Base-by-base conservation (phyloP, 2,113 vertebrate species). In the Tenrec ecaudatus region DNA sequence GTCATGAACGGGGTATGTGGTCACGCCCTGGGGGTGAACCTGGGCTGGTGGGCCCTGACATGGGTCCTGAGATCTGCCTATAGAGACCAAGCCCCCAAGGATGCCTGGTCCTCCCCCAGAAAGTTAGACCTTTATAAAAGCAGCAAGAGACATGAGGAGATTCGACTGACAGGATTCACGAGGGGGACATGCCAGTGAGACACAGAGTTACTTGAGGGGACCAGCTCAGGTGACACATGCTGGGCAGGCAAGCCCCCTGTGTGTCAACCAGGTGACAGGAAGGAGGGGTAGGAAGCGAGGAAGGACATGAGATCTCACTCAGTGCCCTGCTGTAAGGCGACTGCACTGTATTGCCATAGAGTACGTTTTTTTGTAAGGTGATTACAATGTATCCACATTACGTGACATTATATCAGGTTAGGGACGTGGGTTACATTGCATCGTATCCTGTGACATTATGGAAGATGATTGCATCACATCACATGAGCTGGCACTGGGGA, bases 1-100 rank as follows among this genome's bases (percentile, higher is more conserved):
- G 98, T 98, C 4, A 99, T 99, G 99, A 99, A 99, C 0, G 99
- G 99, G 97, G 99, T 99, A 97, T 96, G 99, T 98, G 4, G 47
- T 62, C n/a, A 3, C 19, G 20, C 19, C 27, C 38, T 31, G 79
- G 36, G 76, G 57, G n/a, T 82, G 2, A 92, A 76, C 31, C 83
- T 22, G 60, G 60, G 33, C 16, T 16, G 23, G 9, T 66, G 25
- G 1, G 25, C 47, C 47, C 23, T 10, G 1, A 40, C 62, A 69
- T 3, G 58, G 20, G 20, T 25, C 53, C 73, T 19, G 8, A 53
- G 14, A 29, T 19, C 53, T n/a, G 27, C 31, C 23, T 1, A 0
- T 25, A 11, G n/a, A 85, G 78, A 47, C 57, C 11, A 9, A 90
- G 15, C 17, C 15, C 31, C 3, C 10, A 25, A 25, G 14, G 3